Evolutionary conservation across 2,797 vertebrate species (phyloP).

Genomic region (Oreochromis mossambicus): DNA sequence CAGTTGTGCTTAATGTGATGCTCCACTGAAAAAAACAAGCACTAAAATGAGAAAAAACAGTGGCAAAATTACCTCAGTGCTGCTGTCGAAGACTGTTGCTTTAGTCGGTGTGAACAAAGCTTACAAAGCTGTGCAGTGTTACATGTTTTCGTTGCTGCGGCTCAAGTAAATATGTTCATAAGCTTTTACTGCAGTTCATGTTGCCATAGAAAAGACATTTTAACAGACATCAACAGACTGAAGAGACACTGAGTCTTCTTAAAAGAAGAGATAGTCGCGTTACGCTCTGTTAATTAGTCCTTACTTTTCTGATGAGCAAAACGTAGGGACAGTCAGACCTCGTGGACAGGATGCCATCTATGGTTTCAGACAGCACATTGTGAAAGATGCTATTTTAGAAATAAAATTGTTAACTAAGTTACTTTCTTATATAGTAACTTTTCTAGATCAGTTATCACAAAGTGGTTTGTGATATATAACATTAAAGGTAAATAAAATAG

Average conservation of each 20-base stretch:
- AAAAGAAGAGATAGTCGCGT: background rate
- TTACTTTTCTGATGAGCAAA: background rate
- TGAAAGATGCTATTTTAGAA: background rate
- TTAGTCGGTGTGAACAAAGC: background rate
- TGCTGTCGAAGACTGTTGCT: background rate
- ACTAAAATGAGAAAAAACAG: background rate
- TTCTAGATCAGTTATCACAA: background rate
- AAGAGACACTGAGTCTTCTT: background rate
- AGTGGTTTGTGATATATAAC: background rate
- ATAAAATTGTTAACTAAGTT: background rate
- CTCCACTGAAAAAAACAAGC: background rate
- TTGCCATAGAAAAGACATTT: background rate
- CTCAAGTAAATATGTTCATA: background rate
- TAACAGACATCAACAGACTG: background rate
- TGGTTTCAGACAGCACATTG: background rate
- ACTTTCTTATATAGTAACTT: background rate
- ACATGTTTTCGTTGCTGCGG: background rate
- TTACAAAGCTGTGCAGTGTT: background rate
- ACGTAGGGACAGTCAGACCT: background rate
- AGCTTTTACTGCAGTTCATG: background rate
- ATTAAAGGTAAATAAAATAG: background rate
- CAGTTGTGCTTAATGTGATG: background rate
- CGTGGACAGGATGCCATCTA: background rate
- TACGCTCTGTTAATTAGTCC: background rate
- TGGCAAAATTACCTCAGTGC: background rate